Evolutionary conservation across 2,797 vertebrate genomes (phyloP).

Genomic region (Pseudochirops cupreus): DNA sequence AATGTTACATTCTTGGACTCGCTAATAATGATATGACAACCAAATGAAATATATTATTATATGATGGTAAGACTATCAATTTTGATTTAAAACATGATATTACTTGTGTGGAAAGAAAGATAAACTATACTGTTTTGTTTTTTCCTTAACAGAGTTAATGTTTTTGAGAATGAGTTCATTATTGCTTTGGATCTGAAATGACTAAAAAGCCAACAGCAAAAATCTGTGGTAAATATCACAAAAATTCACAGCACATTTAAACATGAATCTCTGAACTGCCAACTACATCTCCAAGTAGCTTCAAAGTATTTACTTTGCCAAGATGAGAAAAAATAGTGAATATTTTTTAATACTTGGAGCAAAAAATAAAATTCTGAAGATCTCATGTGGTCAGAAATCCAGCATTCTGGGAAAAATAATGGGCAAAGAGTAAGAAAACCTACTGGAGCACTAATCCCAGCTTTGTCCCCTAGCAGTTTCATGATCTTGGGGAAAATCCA

Average conservation of each 20-base stretch:
- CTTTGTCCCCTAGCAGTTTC: neutral
- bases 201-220: conserved; percentile 46
- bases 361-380: conserved; percentile 48
- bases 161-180: conserved; percentile 49
- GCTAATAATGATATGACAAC: neutral
- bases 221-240: conserved; percentile 55
- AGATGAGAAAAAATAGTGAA: conserved; percentile 34
- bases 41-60: neutral
- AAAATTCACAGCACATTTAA: conserved; percentile 42
- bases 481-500: neutral
- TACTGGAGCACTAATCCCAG: neutral
- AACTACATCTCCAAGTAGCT: conserved; percentile 53
- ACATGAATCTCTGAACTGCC: neutral
- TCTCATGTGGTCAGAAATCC: neutral
- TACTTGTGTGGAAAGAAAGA: conserved; percentile 45
- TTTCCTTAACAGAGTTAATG: conserved; percentile 40
- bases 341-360: conserved; percentile 43
- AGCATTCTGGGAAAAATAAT: neutral
- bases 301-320: conserved; percentile 54
- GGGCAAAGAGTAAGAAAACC: neutral
- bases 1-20: neutral
- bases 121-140: conserved; percentile 27
- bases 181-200: conserved; percentile 39
- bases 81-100: neutral
- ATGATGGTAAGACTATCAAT: conserved; percentile 16